Base-by-base conservation (phyloP, 2,797 vertebrate genomes). In the Centroberyx gerrardi region DNA sequence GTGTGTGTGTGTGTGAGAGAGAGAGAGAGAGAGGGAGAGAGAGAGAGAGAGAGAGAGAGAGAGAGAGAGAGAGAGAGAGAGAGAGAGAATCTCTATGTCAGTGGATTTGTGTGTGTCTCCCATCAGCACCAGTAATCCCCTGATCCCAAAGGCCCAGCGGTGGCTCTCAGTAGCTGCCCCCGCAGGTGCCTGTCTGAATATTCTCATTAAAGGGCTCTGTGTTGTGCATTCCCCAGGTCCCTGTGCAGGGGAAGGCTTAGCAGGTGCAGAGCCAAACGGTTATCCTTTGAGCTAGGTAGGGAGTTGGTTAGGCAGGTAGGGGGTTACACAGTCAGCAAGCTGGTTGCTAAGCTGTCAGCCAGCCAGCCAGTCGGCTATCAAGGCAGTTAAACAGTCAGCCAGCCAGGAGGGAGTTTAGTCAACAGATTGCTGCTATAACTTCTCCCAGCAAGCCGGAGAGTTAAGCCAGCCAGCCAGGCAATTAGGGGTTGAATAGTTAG, bases 141-240 rank as follows among this genome's bases (percentile, higher is more conserved):
- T 68, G 44, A 61, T 88, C 87, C 83, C 85, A 80, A 8, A 67
- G 59, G 67, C 80, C 69, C 75, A 31, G 73, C 18, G 12, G 72
- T 74, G 65, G 54, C 64, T 78, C 73, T 46, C 70, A 63, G 68
- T 74, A 72, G 73, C 76, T 71, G 68, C 38, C 78, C 60, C 77
- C 72, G 69, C 72, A 79, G 85, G 73, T 81, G 77, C 67, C 76
- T 76, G 82, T 88, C 84, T 81, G 72, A 76, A 83, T 76, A 74
- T 83, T 83, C 71, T 72, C 80, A 87, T 87, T 79, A 85, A 84
- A 86, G 69, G 72, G 40, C 60, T 81, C 3, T 3, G 62, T 75
- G 78, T 76, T 74, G 74, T 68, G 62, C 22, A 29, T 74, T 80
- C 70, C 80, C 82, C 71, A 62, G 68, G 73, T 82, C 74, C 68